Base-by-base conservation (phyloP, 2,797 vertebrate genomes). In the Dipus sagitta region DNA sequence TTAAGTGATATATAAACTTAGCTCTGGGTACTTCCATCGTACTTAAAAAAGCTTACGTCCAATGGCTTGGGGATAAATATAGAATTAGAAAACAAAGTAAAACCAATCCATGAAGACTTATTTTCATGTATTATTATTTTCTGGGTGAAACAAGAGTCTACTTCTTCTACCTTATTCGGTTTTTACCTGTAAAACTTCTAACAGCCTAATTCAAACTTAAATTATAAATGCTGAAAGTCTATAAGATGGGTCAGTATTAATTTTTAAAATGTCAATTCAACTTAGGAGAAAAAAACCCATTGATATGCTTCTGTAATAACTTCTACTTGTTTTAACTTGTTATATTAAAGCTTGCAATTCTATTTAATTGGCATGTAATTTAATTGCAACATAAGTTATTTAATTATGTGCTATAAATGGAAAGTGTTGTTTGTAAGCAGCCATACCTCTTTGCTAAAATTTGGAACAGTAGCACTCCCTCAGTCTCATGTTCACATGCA, bases 331-430 rank as follows among this genome's bases (percentile, higher is more conserved):
- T 94, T 94, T 84, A 90, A 70, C 94, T 96, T 92, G 90, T 94
- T 96, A 93, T 96, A 96, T 92, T 93, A 96, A 78, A 94, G 92
- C 92, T 94, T 95, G 94, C 86, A 94, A 94, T 97, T 86, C 96
- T 75, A 85, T 91, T 96, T 97, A 96, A 97, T 95, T 97, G 95
- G 92, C 92, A 95, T 96, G 84, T 96, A 95, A 97, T 96, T 96
- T 96, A 96, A 96, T 97, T 96, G 94, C 86, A 80, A 96, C 62
- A 23, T 91, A 93, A 96, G 93, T 96, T 96, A 96, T 96, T 96
- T 92, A 96, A 96, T 96, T 94, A 96, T 88, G 84, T 88, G 67
- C 77, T 87, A 92, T 95, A 95, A 95, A 95, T 96, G 93, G 92
- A 93, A 96, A 96, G 79, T 88, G 42, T 96, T 89, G 92, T 95